phyloP scores from a whole-genome alignment of 1,140 invertebrate species.

The Pseudomyrmex flavicornis region DNA sequence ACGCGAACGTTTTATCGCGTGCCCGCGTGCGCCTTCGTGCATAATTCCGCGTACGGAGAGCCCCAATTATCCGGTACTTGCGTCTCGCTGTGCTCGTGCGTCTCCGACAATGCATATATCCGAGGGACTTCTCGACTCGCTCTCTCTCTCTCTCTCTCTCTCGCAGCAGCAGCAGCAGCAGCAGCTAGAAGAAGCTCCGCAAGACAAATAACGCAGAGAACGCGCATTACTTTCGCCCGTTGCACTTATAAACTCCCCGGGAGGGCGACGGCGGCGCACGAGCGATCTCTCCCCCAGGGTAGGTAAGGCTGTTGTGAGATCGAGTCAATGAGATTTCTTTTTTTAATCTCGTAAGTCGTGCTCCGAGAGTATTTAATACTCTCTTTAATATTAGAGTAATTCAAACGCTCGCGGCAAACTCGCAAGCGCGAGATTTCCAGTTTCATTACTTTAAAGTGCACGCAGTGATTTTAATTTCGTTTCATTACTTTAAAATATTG shows the following conservation, averaged over 20 bases:
- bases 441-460: too few species aligned
- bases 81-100: constrained; percentile 4
- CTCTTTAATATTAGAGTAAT: too few species aligned
- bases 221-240: constrained; percentile 25
- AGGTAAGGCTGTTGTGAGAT: not conserved
- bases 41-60: constrained; percentile 53
- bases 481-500: too few species aligned
- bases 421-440: too few species aligned
- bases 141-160: not conserved
- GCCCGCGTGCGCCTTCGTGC: constrained; percentile 49
- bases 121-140: constrained; percentile 1
- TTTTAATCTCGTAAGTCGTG: too few species aligned
- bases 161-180: not conserved
- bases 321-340: not conserved
- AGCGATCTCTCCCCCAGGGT: not conserved
- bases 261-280: not conserved
- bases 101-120: constrained; percentile 32
- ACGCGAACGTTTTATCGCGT: constrained; percentile 43
- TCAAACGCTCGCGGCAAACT: too few species aligned
- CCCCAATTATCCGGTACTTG: constrained; percentile 53
- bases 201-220: constrained; percentile 25
- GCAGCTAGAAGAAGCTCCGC: not conserved
- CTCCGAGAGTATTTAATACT: too few species aligned
- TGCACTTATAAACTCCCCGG: constrained; percentile 4
- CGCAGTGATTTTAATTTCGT: too few species aligned